phyloP scores from a whole-genome alignment of 2,888 invertebrate species.

The Pandemis cinnamomeana region DNA sequence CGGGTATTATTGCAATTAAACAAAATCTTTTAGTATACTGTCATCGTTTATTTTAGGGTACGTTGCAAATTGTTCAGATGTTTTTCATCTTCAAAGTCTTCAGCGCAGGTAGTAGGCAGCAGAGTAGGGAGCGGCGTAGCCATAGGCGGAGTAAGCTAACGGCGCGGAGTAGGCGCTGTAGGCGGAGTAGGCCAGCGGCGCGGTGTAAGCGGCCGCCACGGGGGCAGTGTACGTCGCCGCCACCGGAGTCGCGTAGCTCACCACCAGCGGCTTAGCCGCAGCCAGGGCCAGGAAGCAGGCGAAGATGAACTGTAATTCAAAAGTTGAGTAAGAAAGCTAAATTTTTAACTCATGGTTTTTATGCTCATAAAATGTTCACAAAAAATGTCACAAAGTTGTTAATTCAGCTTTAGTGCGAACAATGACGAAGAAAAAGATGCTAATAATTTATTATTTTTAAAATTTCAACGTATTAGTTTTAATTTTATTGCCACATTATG shows the following conservation, averaged over 20 bases:
- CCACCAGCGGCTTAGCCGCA: constrained; percentile 60
- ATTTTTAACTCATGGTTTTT: too few species aligned
- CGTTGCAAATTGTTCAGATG: neutral
- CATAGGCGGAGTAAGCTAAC: constrained; percentile 54
- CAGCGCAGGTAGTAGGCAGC: constrained; percentile 50
- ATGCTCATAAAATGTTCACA: too few species aligned
- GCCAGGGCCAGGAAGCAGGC: constrained; percentile 80
- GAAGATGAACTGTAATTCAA: constrained; percentile 74
- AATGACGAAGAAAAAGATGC: too few species aligned
- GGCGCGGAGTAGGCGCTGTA: constrained; percentile 62
- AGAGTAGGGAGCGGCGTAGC: constrained; percentile 55
- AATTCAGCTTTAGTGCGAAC: too few species aligned
- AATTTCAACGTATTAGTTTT: too few species aligned
- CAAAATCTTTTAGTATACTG: constrained; percentile 12
- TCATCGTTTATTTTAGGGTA: constrained; percentile 32
- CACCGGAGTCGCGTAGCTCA: constrained; percentile 34
- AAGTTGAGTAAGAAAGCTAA: too few species aligned
- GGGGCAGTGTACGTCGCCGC: constrained; percentile 35
- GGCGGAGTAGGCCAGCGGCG: constrained; percentile 60
- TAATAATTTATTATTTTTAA: too few species aligned
- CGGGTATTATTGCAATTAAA: neutral
- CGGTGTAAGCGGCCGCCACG: constrained; percentile 53
- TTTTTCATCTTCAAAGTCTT: constrained; percentile 15
- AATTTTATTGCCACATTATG: too few species aligned
- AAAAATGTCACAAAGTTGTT: too few species aligned